These are phyloP conservation scores for Agrilus cyanescens DNA, from an alignment of 2,888 invertebrate genomes.

Conservation along the genomic window DNA sequence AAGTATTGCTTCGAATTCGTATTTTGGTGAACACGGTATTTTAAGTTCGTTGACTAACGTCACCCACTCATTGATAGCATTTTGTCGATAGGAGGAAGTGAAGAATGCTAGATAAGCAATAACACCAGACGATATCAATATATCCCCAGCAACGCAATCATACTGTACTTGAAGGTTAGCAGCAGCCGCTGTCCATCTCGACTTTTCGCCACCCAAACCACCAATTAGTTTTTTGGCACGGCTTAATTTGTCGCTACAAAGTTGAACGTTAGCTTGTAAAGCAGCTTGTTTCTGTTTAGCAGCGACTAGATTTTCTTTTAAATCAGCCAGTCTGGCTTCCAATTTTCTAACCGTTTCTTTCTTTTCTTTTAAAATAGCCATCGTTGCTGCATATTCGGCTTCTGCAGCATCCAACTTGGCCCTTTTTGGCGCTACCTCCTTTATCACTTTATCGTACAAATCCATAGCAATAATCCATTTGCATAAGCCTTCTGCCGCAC, in stretches of 20 bases:
- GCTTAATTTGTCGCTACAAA: conserved; percentile 72
- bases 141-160: conserved; percentile 80
- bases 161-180: conserved; percentile 60
- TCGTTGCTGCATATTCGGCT: conserved; percentile 66
- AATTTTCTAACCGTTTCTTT: conserved; percentile 63
- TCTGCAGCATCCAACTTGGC: conserved; percentile 71
- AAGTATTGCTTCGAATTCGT: conserved; percentile 59
- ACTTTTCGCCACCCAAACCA: conserved; percentile 79
- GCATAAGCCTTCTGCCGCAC: conserved; percentile 87
- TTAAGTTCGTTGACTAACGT: conserved; percentile 44
- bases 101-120: conserved; percentile 85
- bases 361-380: conserved; percentile 76
- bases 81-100: conserved; percentile 53
- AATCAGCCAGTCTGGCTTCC: conserved; percentile 61
- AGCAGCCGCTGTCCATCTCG: conserved; percentile 72
- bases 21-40: conserved; percentile 68
- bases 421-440: conserved; percentile 76
- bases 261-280: conserved; percentile 59
- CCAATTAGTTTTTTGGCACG: conserved; percentile 81
- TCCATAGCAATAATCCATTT: conserved; percentile 88
- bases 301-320: conserved; percentile 56
- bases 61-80: conserved; percentile 60
- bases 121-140: conserved; percentile 75
- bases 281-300: conserved; percentile 54
- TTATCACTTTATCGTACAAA: conserved; percentile 74